Base-by-base conservation (phyloP, 2,113 vertebrate genomes). In the Micromys minutus region DNA sequence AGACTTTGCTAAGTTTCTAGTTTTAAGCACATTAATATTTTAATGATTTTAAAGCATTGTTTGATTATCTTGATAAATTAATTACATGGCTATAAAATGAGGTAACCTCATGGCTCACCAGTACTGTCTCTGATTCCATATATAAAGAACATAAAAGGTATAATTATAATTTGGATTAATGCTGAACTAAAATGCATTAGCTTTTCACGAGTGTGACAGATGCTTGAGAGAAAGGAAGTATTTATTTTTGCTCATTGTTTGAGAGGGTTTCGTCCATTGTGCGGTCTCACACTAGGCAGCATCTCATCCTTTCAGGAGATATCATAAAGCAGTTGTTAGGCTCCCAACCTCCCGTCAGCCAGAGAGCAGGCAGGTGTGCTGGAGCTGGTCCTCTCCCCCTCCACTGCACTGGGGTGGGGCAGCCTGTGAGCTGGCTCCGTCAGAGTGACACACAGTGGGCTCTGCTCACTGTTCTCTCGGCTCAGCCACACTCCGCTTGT, bases 111-210 rank as follows among this genome's bases (percentile, higher is more conserved):
- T 65, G 42, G 8, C 42, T 84, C 39, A 29, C 39, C 80, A 47
- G 5, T 12, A 47, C 2, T 34, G 17, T 65, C 9, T 63, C 81
- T 47, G 42, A 65, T 24, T 65, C 21, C 59, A 65, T 85, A 47
- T 21, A 8, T 84, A 81, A 55, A 87, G 87, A 91, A 19, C 1
- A 63, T 71, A 67, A 84, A 91, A 69, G 26, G 12, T 93, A 12
- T 16, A 95, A 17, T 81, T 86, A 75, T 85, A 72, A 72, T 96
- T 88, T 89, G 52, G 2, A 42, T 95, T 89, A 61, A 81, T 42
- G 92, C 15, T 76, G 29, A 92, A 87, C 39, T 36, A 90, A 74
- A 19, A 45, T 42, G 36, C 2, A 15, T 76, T 76, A 47, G 17
- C 42, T 89, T 47, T 45, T 36, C 1, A 2, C 34, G 57, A 57